Conservation (phyloP, 64 coral and sea anemone species). For the Acropora tenuis region DNA sequence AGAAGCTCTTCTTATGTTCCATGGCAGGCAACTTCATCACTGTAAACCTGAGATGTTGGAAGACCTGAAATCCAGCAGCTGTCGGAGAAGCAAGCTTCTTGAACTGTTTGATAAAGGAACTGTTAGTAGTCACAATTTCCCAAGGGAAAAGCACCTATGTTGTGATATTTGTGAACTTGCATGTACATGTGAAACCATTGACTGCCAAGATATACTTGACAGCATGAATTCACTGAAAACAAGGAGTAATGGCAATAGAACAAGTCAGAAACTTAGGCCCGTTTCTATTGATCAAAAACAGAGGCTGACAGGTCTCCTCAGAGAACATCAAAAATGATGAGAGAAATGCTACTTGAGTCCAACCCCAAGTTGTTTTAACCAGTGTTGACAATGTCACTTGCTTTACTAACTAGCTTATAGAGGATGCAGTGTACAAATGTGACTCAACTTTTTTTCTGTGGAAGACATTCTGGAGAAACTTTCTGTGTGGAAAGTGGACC, state of each 20-base stretch:
- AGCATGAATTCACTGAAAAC: not conserved
- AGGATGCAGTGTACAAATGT: conserved; percentile 24
- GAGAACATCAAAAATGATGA: not conserved
- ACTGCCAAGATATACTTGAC: not conserved
- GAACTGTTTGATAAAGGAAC: not conserved
- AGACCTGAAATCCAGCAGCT: conserved; percentile 7
- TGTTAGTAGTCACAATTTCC: not conserved
- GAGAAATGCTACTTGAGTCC: not conserved
- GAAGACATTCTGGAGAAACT: conserved; percentile 36
- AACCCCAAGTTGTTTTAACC: not conserved
- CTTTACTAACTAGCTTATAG: conserved; percentile 22
- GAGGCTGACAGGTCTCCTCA: conserved; percentile 8
- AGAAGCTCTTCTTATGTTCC: conserved; percentile 4
- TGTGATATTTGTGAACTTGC: conserved; percentile 30
- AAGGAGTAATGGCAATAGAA: not conserved
- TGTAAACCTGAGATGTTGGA: conserved; percentile 47
- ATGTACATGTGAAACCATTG: not conserved
- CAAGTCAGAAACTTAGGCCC: not conserved
- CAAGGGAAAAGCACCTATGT: conserved; percentile 30
- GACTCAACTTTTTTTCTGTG: conserved; percentile 36
- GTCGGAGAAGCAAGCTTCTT: conserved; percentile 15
- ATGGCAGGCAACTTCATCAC: conserved; percentile 12
- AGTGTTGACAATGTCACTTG: conserved; percentile 15
- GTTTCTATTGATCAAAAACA: not conserved
- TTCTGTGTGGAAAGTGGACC: conserved; percentile 33